Evolutionary conservation across 2,888 invertebrate genomes (phyloP).

Genomic region (Linnaemya tessellans): DNA sequence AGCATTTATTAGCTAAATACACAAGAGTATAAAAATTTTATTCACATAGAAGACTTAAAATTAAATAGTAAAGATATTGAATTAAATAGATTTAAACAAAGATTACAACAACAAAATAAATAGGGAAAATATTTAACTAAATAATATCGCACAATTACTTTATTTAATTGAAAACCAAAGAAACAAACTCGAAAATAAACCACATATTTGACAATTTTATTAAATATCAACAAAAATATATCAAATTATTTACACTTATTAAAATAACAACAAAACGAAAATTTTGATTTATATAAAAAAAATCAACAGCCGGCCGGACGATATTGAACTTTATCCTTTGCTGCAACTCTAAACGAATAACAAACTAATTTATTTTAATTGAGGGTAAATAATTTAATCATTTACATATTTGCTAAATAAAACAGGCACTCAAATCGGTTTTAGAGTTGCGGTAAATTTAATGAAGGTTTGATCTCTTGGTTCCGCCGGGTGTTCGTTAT

Average conservation of each 20-base stretch:
- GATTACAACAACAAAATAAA: slow-evolving; percentile 29
- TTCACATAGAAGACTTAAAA: slow-evolving; percentile 53
- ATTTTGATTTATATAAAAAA: slow-evolving; percentile 11
- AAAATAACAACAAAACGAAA: slow-evolving; percentile 18
- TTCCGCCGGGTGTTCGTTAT: background rate
- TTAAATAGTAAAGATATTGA: slow-evolving; percentile 8
- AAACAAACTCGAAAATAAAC: slow-evolving; percentile 33
- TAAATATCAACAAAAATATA: slow-evolving; percentile 51
- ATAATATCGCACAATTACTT: slow-evolving; percentile 72
- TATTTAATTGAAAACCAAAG: slow-evolving; percentile 60
- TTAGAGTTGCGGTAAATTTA: too few relatives aligned
- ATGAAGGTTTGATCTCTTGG: too few relatives aligned
- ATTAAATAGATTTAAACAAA: slow-evolving; percentile 30
- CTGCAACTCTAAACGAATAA: too few relatives aligned
- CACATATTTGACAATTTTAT: slow-evolving; percentile 51
- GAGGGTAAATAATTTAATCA: too few relatives aligned
- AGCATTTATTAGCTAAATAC: background rate
- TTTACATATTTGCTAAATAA: background rate
- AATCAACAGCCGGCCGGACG: too few relatives aligned
- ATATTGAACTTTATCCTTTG: too few relatives aligned
- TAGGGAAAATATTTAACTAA: slow-evolving; percentile 68
- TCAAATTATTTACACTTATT: slow-evolving; percentile 49
- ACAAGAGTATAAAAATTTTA: slow-evolving; percentile 8
- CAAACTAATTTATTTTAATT: background rate
- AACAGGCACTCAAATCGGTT: too few relatives aligned